phyloP scores from a whole-genome alignment of 2,888 invertebrate genomes.

The Drosophila flavopinicola region DNA sequence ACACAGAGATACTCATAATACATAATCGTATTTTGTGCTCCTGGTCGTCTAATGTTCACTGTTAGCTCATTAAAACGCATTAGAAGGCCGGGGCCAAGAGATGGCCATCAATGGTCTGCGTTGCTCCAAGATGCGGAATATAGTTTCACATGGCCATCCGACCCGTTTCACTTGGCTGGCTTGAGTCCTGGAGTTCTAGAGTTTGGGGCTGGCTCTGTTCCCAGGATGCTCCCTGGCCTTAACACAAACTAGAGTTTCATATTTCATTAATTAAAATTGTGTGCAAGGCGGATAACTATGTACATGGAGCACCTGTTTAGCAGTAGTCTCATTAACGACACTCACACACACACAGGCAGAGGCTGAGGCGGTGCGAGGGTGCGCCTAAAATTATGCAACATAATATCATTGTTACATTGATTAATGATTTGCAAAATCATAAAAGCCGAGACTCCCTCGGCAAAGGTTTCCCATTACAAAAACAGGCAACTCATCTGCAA shows the following conservation, averaged over 20 bases:
- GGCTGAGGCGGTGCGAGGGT: background rate
- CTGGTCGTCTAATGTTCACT: constrained; percentile 32
- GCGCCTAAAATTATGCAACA: constrained; percentile 70
- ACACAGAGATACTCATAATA: constrained; percentile 24
- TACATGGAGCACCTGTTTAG: constrained; percentile 65
- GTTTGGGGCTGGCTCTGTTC: constrained; percentile 5
- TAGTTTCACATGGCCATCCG: constrained; percentile 39
- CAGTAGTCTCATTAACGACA: constrained; percentile 65
- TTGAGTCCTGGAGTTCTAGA: background rate
- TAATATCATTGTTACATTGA: constrained; percentile 80
- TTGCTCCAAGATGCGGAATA: constrained; percentile 4
- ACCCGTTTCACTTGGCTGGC: background rate
- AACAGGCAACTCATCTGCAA: constrained; percentile 65
- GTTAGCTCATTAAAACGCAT: constrained; percentile 54
- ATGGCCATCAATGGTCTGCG: constrained; percentile 1
- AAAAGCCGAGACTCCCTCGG: constrained; percentile 49
- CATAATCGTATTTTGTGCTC: constrained; percentile 17
- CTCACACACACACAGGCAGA: constrained; percentile 12
- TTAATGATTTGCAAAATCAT: constrained; percentile 80
- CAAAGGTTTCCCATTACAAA: constrained; percentile 71
- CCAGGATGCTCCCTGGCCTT: constrained; percentile 42
- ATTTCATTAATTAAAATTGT: constrained; percentile 80
- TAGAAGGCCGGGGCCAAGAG: constrained; percentile 17
- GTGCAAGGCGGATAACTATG: constrained; percentile 51
- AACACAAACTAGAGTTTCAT: constrained; percentile 62